Conservation (phyloP, 2,888 invertebrate genomes). For the Chalcosyrphus nemorum region DNA sequence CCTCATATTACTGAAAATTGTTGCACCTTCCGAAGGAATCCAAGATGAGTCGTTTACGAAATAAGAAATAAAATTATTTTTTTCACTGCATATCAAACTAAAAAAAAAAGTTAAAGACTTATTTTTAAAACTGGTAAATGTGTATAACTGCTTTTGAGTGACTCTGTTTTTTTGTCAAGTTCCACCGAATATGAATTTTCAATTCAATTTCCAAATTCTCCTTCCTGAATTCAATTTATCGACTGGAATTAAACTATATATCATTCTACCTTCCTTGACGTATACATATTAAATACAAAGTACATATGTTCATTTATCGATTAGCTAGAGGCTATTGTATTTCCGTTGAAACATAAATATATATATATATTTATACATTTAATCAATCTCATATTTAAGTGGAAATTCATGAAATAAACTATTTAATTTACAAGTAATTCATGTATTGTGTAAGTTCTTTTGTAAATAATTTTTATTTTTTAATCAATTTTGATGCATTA, state of each 20-base stretch:
- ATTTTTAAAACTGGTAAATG: not conserved
- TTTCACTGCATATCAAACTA: conserved; percentile 17
- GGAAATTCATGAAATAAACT: conserved; percentile 5
- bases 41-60: too few relatives aligned
- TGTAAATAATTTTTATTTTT: conserved; percentile 49
- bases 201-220: conserved; percentile 23
- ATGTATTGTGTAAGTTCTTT: conserved; percentile 32
- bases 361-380: not conserved
- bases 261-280: conserved; percentile 55
- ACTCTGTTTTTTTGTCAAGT: conserved; percentile 9
- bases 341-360: conserved; percentile 48
- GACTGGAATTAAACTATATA: conserved; percentile 35
- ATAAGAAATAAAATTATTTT: too few relatives aligned
- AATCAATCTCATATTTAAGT: conserved; percentile 1
- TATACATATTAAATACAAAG: conserved; percentile 49
- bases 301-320: conserved; percentile 57
- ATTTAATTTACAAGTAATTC: conserved; percentile 28
- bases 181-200: conserved; percentile 32
- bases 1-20: too few relatives aligned
- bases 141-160: conserved; percentile 21
- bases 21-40: too few relatives aligned
- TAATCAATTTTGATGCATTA: conserved; percentile 8
- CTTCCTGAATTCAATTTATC: conserved; percentile 24
- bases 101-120: not conserved
- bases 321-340: conserved; percentile 68